Percentiles rank a stretch among this genome's conserved stretches.
Evolutionary conservation across 2,888 invertebrate species (phyloP).

Genomic region (Agonum fuliginosum): DNA sequence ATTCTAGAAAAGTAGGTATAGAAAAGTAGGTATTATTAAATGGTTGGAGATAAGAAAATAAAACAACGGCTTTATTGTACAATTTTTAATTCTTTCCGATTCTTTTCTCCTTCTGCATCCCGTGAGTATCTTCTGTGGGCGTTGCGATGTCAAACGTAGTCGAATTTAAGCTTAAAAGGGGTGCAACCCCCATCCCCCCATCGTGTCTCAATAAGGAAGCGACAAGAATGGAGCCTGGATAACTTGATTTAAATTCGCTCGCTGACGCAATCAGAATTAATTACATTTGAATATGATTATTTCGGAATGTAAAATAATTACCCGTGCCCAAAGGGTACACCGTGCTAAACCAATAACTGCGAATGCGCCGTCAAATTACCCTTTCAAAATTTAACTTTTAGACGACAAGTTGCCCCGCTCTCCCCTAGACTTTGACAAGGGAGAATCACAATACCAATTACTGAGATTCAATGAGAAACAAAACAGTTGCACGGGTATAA

Average conservation of each 20-base stretch:
- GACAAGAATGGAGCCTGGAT: constrained; percentile 54
- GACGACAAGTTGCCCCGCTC: neutral
- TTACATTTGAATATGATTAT: constrained; percentile 65
- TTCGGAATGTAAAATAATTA: constrained; percentile 60
- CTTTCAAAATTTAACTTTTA: constrained; percentile 48
- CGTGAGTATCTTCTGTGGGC: constrained; percentile 57
- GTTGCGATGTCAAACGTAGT: neutral
- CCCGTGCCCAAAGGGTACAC: constrained; percentile 58
- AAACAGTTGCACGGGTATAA: neutral
- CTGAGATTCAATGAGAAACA: neutral
- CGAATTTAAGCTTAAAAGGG: neutral
- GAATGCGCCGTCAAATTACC: constrained; percentile 28
- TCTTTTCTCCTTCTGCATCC: no score
- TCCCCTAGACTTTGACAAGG: neutral
- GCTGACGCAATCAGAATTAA: constrained; percentile 65
- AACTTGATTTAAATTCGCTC: constrained; percentile 65
- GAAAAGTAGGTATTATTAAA: no score
- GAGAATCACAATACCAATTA: neutral
- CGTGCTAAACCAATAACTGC: constrained; percentile 61
- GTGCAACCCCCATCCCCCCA: no score
- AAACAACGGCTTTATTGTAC: no score
- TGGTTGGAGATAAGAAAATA: no score
- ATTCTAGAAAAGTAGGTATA: no score
- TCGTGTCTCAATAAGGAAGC: constrained; percentile 13
- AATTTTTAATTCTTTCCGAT: no score